phyloP scores from a whole-genome alignment of 2,888 invertebrate species.

The Hipparchia semele region DNA sequence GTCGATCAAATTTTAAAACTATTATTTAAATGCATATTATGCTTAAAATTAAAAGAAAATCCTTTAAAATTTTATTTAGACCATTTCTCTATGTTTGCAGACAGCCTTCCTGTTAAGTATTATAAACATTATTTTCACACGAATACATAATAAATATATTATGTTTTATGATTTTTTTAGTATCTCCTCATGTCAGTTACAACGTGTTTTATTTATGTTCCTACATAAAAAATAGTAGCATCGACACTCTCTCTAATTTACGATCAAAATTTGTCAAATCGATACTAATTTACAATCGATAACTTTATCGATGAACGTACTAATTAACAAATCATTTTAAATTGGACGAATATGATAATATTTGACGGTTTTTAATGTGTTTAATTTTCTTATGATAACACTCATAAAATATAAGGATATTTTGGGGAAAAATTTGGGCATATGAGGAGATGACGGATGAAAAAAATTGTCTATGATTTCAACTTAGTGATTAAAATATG shows the following conservation, averaged over 20 bases:
- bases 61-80: too few relatives aligned
- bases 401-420: constrained; percentile 2
- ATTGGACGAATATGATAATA: constrained; percentile 25
- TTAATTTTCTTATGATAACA: constrained; percentile 7
- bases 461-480: too few relatives aligned
- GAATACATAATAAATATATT: background rate
- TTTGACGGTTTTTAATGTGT: constrained; percentile 9
- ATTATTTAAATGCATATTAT: too few relatives aligned
- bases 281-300: constrained; percentile 22
- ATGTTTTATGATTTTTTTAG: constrained; percentile 11
- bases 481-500: background rate
- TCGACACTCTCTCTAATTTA: constrained; percentile 30
- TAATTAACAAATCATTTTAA: constrained; percentile 33
- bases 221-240: constrained; percentile 11
- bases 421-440: too few relatives aligned
- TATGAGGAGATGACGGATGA: too few relatives aligned
- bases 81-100: background rate
- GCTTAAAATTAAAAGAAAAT: too few relatives aligned
- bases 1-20: too few relatives aligned
- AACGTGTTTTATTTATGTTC: constrained; percentile 11
- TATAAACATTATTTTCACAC: background rate
- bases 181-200: background rate
- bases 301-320: constrained; percentile 26
- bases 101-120: background rate
- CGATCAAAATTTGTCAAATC: constrained; percentile 34